A percentile compares a stretch with the other conserved stretches of the same genome.
Conservation (phyloP, 2,113 vertebrate species). For the Parus major region DNA sequence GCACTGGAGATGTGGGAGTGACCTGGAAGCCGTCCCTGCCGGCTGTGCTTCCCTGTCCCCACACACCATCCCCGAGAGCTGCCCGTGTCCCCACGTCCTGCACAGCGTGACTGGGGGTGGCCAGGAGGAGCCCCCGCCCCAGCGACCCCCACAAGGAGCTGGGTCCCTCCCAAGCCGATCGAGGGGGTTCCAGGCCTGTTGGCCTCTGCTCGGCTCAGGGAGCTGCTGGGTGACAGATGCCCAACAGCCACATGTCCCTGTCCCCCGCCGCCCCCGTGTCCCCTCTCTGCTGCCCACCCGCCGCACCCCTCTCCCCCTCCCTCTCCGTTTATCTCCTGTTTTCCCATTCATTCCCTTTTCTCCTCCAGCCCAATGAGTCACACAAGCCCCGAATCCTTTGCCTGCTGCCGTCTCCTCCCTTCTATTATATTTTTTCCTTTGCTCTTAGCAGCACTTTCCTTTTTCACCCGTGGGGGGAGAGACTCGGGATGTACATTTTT, state of each 20-base stretch:
- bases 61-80: neutral
- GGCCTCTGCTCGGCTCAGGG: neutral
- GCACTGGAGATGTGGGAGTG: no score
- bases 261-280: neutral
- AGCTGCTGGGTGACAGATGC: neutral
- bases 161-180: accelerated
- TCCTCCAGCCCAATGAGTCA: slow-evolving; percentile 50
- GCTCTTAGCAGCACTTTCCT: slow-evolving; percentile 48
- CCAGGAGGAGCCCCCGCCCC: neutral
- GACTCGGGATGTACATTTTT: neutral
- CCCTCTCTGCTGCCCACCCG: neutral
- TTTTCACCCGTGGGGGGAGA: slow-evolving; percentile 24
- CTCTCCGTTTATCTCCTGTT: slow-evolving; percentile 30
- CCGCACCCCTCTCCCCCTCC: neutral
- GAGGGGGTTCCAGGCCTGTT: accelerated
- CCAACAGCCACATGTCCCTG: neutral
- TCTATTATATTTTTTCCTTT: slow-evolving; percentile 51
- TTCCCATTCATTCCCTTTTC: slow-evolving; percentile 49
- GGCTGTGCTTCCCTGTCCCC: neutral
- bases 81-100: neutral
- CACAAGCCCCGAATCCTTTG: slow-evolving; percentile 54
- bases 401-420: slow-evolving; percentile 25
- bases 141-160: neutral
- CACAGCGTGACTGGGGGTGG: neutral
- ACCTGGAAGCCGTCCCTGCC: accelerated